These are phyloP conservation scores for Cisticola juncidis DNA, from an alignment of 2,113 vertebrate genomes.

Conservation along the genomic window DNA sequence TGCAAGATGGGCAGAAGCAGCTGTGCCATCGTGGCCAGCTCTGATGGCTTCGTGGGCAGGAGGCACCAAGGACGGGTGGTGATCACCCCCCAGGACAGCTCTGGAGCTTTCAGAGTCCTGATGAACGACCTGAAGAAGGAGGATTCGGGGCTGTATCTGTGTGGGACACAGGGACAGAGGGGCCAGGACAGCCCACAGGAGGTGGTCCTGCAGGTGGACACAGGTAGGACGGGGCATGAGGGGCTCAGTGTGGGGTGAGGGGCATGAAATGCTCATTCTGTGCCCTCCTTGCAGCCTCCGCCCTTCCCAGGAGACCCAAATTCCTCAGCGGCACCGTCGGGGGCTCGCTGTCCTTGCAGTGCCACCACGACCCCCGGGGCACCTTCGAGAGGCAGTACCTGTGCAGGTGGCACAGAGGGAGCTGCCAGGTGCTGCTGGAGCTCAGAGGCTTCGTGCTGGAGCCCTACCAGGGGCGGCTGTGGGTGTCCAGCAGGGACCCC, in stretches of 20 bases:
- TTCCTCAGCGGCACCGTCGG: not conserved
- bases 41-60: not conserved
- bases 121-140: slow-evolving; percentile 26
- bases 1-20: slow-evolving; percentile 14
- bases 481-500: rapidly evolving
- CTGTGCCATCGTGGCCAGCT: not conserved
- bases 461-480: not conserved
- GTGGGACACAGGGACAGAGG: not conserved
- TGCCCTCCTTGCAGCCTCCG: not conserved
- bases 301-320: not conserved
- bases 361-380: not conserved
- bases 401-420: slow-evolving; percentile 33
- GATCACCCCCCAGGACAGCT: not conserved
- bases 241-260: rapidly evolving
- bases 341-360: not conserved
- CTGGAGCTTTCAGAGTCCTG: slow-evolving; percentile 31
- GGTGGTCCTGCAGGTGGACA: slow-evolving; percentile 20
- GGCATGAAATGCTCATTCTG: rapidly evolving
- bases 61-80: not conserved
- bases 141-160: slow-evolving; percentile 53
- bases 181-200: rapidly evolving
- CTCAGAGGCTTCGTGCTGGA: not conserved
- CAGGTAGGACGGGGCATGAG: not conserved
- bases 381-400: not conserved
- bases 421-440: slow-evolving; percentile 11